Evolutionary conservation across 2,888 invertebrate genomes (phyloP), one percentile per base, ranked within the genome.

Genomic region (Colletes collaris): DNA sequence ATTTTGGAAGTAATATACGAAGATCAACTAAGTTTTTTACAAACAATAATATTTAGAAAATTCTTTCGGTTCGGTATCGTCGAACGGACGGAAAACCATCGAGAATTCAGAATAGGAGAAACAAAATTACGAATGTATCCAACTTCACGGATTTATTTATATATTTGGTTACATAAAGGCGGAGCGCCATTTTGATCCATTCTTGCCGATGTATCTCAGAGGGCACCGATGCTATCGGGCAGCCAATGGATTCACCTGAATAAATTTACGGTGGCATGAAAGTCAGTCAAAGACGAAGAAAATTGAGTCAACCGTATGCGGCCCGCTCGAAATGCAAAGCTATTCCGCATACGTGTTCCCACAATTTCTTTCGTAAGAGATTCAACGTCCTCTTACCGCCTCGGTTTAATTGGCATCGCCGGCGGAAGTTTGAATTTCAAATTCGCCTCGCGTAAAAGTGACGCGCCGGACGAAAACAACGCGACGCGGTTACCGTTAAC

Each of bases 341-440:
- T 82, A 84, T 84, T 84, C 84, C 72, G 75, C 77, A 84, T 81
- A 77, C 68, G 49, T 49, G 63, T 82, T 53, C 64, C 59, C 63
- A 73, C 70, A 72, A 76, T 59, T 63, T 64, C 63, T 82, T 66
- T 75, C 68, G 70, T 78, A 78, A 82, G 62, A 63, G 62, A 83
- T 81, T 85, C 84, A 79, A 81, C 53, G 84, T 60, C 60, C 77
- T 77, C 49, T 55, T 13, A 55, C 70, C 46, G 72, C 49, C 62
- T 64, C 73, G 82, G 76, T 60, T 84, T 86, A 84, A 86, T 86
- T 84, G 81, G 55, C 84, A 72, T 83, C 53, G 75, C 50, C 65
- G 52, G 44, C 77, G 75, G 75, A 82, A 70, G 76, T 76, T 84
- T 84, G 84, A 84, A 85, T 84, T 86, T 86, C 78, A 86, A 85